Conservation (phyloP, 2,797 vertebrate genomes). For the Novumbra hubbsi region DNA sequence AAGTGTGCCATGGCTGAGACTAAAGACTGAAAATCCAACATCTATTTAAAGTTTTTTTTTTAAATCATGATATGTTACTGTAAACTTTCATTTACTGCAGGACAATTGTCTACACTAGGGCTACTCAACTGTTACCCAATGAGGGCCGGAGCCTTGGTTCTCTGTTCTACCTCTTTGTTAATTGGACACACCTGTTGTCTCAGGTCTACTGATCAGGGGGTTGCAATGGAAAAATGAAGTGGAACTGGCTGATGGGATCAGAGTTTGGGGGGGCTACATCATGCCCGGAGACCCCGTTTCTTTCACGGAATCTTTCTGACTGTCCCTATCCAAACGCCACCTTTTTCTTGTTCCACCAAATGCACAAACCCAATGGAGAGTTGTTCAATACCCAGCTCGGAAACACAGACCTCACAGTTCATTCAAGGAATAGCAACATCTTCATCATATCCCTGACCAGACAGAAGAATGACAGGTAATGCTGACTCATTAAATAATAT, state of each 20-base stretch:
- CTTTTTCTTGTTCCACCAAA: background rate
- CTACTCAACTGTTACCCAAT: too few species aligned
- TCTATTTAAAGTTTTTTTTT: background rate
- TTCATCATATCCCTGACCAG: background rate
- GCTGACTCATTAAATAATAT: background rate
- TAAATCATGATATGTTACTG: background rate
- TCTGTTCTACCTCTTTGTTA: too few species aligned
- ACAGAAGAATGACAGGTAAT: background rate
- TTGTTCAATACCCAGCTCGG: background rate
- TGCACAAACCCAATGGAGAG: background rate
- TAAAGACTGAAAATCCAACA: background rate
- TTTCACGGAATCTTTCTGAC: background rate
- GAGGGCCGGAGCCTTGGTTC: too few species aligned
- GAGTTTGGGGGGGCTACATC: too few species aligned
- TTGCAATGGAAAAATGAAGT: too few species aligned
- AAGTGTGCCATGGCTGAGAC: background rate
- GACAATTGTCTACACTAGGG: too few species aligned
- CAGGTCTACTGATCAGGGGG: too few species aligned
- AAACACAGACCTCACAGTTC: background rate
- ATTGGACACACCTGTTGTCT: too few species aligned
- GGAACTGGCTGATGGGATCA: too few species aligned
- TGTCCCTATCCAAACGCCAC: background rate
- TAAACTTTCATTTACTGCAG: background rate
- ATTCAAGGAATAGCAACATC: background rate
- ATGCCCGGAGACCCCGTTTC: too few species aligned